A percentile compares a stretch with the other conserved stretches of the same genome.
Conservation (phyloP, 2,113 vertebrate genomes). For the Rhabdomys dilectus region DNA sequence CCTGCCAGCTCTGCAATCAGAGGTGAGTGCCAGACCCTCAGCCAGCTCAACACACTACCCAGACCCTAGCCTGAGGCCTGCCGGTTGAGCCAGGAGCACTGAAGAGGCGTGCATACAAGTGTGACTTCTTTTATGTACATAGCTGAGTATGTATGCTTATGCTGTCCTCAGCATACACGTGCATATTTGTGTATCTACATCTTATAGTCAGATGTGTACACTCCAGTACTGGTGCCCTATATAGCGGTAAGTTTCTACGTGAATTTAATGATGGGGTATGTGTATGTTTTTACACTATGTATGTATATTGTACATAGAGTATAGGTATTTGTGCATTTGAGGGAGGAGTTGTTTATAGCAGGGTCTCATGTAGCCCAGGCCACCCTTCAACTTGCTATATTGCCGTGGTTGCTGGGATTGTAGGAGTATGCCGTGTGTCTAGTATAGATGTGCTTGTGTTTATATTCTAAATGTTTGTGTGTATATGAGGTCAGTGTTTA, state of each 20-base stretch:
- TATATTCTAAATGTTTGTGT: neutral
- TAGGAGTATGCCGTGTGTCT: neutral
- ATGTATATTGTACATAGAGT: fast-evolving
- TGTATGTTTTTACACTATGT: neutral
- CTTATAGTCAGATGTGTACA: neutral
- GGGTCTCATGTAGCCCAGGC: neutral
- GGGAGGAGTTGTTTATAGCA: neutral
- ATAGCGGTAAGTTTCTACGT: neutral
- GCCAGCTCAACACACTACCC: neutral
- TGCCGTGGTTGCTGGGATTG: neutral
- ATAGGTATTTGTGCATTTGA: neutral
- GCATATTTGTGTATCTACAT: neutral
- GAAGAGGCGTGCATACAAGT: fast-evolving
- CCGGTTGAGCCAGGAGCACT: neutral
- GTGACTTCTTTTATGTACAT: neutral
- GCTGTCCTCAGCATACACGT: neutral
- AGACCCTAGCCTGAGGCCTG: neutral
- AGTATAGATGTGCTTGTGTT: neutral
- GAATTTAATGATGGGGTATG: neutral
- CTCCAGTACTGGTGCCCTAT: too few relatives aligned
- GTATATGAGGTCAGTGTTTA: neutral
- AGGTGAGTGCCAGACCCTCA: constrained; percentile 90
- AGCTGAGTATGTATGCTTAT: fast-evolving
- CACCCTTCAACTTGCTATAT: neutral
- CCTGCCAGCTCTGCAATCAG: constrained; percentile 99